Conservation (phyloP, 2,797 vertebrate species). For the Spatula clypeata region DNA sequence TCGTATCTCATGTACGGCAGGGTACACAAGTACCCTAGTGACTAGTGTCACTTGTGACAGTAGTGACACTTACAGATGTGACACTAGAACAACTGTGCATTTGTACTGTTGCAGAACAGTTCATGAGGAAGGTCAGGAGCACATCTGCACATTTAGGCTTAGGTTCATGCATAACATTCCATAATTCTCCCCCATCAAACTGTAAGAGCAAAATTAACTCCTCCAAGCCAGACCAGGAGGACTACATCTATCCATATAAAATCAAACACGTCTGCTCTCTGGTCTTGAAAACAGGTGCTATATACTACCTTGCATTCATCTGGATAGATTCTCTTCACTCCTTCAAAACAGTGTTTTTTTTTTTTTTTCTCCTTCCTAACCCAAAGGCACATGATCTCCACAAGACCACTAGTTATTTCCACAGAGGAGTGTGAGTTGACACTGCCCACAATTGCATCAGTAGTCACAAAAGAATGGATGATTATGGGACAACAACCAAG, state of each 20-base stretch:
- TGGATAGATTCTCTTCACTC: not conserved
- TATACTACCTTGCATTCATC: not conserved
- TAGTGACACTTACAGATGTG: not conserved
- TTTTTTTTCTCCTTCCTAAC: not conserved
- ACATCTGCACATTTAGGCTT: not conserved
- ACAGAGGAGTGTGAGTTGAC: not conserved
- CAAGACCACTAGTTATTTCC: not conserved
- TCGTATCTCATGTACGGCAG: fast-evolving
- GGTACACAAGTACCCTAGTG: not conserved
- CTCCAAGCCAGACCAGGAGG: not conserved
- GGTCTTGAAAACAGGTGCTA: not conserved
- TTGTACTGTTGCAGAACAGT: not conserved
- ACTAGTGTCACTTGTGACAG: no score
- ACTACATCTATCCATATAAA: not conserved
- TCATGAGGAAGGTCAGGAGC: not conserved
- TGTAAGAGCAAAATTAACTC: not conserved
- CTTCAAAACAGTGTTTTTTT: not conserved
- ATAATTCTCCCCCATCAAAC: not conserved
- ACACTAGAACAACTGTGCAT: not conserved
- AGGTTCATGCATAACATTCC: not conserved
- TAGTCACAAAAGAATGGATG: fast-evolving
- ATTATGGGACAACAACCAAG: not conserved
- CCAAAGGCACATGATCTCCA: not conserved
- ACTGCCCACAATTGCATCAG: not conserved
- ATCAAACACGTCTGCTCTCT: not conserved